Percentiles rank a stretch among this genome's conserved stretches.
phyloP scores from a whole-genome alignment of 2,888 invertebrate genomes.

The Drosophila neotestacea region DNA sequence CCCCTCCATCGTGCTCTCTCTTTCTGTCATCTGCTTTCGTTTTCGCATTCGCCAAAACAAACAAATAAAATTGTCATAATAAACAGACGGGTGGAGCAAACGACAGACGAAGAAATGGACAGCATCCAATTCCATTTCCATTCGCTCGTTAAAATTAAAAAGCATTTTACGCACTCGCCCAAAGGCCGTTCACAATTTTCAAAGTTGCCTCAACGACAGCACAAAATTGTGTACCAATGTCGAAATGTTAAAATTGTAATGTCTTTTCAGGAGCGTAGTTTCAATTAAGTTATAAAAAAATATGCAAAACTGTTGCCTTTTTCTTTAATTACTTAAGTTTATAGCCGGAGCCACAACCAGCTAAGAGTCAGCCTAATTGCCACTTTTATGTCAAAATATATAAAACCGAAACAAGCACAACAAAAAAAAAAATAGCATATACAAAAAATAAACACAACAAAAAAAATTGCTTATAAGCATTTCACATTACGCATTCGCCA shows the following conservation, averaged over 20 bases:
- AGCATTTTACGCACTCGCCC: slow-evolving; percentile 60
- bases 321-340: slow-evolving; percentile 73
- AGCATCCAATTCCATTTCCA: slow-evolving; percentile 38
- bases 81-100: slow-evolving; percentile 46
- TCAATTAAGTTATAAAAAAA: slow-evolving; percentile 72
- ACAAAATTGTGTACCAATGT: slow-evolving; percentile 40
- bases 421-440: slow-evolving; percentile 10
- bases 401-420: slow-evolving; percentile 26
- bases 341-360: slow-evolving; percentile 38
- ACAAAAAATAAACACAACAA: slow-evolving; percentile 13
- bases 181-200: slow-evolving; percentile 37
- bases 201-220: slow-evolving; percentile 32
- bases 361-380: slow-evolving; percentile 65
- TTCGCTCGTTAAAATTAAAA: slow-evolving; percentile 74
- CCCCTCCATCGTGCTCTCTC: background rate
- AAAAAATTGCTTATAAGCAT: slow-evolving; percentile 46
- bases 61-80: slow-evolving; percentile 74
- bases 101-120: background rate
- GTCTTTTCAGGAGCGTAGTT: slow-evolving; percentile 61
- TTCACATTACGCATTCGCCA: slow-evolving; percentile 73
- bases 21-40: slow-evolving; percentile 52
- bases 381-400: slow-evolving; percentile 66
- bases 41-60: slow-evolving; percentile 63
- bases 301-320: slow-evolving; percentile 54
- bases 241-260: slow-evolving; percentile 37